phyloP scores from a whole-genome alignment of 2,113 vertebrate species.

The Pedetes capensis region DNA sequence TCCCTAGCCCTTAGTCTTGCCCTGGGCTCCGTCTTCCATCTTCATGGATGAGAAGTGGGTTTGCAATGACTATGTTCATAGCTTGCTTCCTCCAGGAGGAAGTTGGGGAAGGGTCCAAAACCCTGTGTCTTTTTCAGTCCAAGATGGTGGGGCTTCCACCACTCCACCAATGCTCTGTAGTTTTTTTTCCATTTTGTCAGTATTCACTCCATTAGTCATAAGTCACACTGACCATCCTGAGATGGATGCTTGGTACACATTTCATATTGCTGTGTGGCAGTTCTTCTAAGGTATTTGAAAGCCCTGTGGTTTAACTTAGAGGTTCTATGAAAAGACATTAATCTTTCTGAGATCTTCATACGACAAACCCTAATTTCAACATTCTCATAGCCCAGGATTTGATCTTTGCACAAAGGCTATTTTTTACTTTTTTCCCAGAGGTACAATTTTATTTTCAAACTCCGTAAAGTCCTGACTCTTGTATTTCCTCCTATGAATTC shows the following conservation, averaged over 20 bases:
- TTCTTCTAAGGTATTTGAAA: not conserved
- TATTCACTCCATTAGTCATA: not conserved
- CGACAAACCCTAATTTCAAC: not conserved
- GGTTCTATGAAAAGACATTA: not conserved
- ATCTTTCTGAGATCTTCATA: not conserved
- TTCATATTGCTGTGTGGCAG: not conserved
- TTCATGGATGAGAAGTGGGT: not conserved
- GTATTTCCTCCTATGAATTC: not conserved
- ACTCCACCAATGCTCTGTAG: no score
- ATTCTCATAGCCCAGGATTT: not conserved
- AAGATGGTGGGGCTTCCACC: no score
- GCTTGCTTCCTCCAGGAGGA: not conserved
- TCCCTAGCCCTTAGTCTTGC: not conserved
- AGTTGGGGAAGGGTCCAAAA: not conserved
- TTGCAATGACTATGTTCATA: not conserved
- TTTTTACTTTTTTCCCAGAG: not conserved
- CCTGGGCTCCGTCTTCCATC: not conserved
- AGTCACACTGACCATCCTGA: not conserved
- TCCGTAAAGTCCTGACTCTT: not conserved
- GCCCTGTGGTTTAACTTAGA: not conserved
- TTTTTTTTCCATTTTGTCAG: not conserved
- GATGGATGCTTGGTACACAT: not conserved
- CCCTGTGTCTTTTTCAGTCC: not conserved
- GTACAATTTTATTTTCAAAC: not conserved
- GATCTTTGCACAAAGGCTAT: not conserved